Base-by-base conservation (phyloP, 2,113 vertebrate species). In the Callospermophilus lateralis region DNA sequence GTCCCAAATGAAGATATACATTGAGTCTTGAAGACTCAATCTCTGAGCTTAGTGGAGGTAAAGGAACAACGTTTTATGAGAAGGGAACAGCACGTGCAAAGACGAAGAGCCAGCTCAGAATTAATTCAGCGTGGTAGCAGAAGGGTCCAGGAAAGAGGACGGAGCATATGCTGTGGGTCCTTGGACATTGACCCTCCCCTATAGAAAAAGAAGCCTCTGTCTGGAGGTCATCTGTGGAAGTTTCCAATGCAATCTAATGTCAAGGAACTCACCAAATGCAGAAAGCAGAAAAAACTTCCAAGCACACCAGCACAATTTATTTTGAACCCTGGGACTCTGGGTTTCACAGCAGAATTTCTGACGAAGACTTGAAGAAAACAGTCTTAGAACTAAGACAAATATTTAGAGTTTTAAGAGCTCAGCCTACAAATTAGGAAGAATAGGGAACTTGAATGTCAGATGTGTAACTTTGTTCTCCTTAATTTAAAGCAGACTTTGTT, bases 401-500 rank as follows among this genome's bases (percentile, higher is more conserved):
- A 98, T 97, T 98, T 98, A 97, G 83, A 97, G 94, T 97, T 97
- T 97, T 86, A 84, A 85, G 90, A 97, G 84, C 76, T 96, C 90
- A 85, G 97, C 55, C 96, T 98, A 98, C 97, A 97, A 98, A 98
- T 97, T 97, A 97, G 87, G 95, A 97, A 73, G 84, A 95, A 94
- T 61, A 26, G 32, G 74, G 84, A 95, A 97, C 55, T 91, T 13
- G 63, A 63, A 90, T 76, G 45, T 97, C 92, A 93, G 93, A 89
- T 96, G 93, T 78, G 28, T 11, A 67, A 84, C 95, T 97, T 97
- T 95, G 94, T 97, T 97, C 79, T 95, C 61, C 80, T 26, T 97
- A 97, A 98, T 97, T 96, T 97, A 95, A 97, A 97, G 96, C 98
- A 98, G 97, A 97, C 77, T 89, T 97, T 97, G 97, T 96, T 96